Conservation (phyloP, 92 coral and sea anemone genomes). For the Micromussa lordhowensis region DNA sequence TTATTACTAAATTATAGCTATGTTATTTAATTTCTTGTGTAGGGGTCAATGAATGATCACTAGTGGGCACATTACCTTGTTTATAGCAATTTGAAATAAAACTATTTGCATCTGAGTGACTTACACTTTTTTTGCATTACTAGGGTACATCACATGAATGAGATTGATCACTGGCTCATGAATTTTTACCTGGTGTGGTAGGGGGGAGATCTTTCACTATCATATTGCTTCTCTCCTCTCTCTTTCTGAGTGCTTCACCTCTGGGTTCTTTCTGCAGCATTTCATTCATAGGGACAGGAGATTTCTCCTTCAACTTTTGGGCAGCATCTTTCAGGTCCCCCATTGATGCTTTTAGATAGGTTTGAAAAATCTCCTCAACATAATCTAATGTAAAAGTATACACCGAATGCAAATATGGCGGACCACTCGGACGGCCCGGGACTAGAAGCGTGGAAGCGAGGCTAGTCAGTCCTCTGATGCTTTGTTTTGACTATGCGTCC, state of each 20-base stretch:
- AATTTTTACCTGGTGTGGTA: constrained; percentile 46
- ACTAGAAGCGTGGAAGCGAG: too few relatives aligned
- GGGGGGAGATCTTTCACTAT: constrained; percentile 64
- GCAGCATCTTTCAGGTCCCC: constrained; percentile 44
- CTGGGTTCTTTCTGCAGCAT: constrained; percentile 62
- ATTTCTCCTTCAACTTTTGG: constrained; percentile 30
- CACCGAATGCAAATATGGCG: too few relatives aligned
- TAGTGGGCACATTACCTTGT: too few relatives aligned
- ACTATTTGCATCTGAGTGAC: background rate
- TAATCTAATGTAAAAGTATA: constrained; percentile 38
- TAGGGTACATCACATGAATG: constrained; percentile 14
- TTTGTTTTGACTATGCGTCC: too few relatives aligned
- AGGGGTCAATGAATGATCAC: too few relatives aligned
- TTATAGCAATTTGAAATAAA: background rate
- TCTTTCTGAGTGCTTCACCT: constrained; percentile 48
- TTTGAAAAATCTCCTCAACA: constrained; percentile 60
- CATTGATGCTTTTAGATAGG: constrained; percentile 36
- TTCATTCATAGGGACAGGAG: constrained; percentile 62
- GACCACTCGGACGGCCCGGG: too few relatives aligned
- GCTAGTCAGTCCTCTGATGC: too few relatives aligned
- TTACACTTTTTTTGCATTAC: background rate
- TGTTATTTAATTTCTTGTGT: too few relatives aligned
- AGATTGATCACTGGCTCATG: background rate
- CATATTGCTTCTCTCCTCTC: constrained; percentile 44
- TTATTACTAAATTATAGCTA: too few relatives aligned